Conservation (phyloP, 53 echinoderm and acorn worm genomes). For the Glandiceps talaboti region DNA sequence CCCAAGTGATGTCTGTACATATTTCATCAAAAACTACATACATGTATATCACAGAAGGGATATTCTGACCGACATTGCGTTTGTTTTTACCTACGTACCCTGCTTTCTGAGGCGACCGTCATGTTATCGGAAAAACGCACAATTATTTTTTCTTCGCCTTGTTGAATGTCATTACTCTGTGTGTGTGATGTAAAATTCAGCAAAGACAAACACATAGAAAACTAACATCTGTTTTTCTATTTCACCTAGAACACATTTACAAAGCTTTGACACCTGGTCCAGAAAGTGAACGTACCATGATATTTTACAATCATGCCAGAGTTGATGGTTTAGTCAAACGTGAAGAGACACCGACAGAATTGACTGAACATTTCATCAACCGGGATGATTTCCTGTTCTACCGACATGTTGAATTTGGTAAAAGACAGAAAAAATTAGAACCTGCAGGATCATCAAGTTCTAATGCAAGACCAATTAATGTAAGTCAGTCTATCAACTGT, state of each 20-base stretch:
- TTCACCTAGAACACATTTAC: constrained; percentile 67
- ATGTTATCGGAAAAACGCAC: background rate
- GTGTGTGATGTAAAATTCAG: too few species aligned
- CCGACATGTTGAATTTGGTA: constrained; percentile 74
- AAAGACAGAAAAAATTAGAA: constrained; percentile 67
- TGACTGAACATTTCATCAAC: constrained; percentile 83
- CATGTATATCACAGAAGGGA: too few species aligned
- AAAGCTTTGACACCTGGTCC: constrained; percentile 67
- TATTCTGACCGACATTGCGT: too few species aligned
- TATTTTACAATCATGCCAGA: constrained; percentile 81
- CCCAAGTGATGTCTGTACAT: too few species aligned
- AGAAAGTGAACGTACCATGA: constrained; percentile 84
- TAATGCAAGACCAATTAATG: constrained; percentile 82
- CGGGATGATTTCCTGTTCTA: constrained; percentile 85
- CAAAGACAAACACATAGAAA: too few species aligned
- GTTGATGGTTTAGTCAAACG: constrained; percentile 89
- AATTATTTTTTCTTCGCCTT: too few species aligned
- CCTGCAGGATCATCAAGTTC: constrained; percentile 64
- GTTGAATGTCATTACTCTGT: too few species aligned
- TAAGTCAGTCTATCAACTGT: too few species aligned
- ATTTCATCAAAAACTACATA: too few species aligned
- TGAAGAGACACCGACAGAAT: constrained; percentile 75
- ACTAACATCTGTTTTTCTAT: background rate
- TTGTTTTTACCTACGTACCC: too few species aligned
- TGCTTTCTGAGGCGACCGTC: too few species aligned